phyloP scores from a whole-genome alignment of 2,113 vertebrate species.

The Platichthys stellatus region DNA sequence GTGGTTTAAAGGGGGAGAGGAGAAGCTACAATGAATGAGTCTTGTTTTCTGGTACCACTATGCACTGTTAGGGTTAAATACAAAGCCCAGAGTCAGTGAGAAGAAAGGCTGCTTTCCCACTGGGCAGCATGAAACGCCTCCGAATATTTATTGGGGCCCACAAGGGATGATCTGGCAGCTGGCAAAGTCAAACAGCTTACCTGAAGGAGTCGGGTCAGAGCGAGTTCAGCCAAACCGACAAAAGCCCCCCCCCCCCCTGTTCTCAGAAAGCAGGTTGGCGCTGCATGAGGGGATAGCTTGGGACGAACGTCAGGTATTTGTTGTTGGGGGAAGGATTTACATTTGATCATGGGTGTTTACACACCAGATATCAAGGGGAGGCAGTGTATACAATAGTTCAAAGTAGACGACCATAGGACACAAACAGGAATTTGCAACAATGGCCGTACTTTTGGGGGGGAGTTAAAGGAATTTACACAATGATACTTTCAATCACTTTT shows the following conservation, averaged over 20 bases:
- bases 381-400: no score
- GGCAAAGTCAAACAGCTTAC: conserved; percentile 66
- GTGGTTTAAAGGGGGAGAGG: conserved; percentile 18
- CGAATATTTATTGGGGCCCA: conserved; percentile 64
- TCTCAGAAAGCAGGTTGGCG: conserved; percentile 31
- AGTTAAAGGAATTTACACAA: no score
- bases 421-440: no score
- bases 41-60: conserved; percentile 28
- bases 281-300: conserved; percentile 23
- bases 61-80: conserved; percentile 50
- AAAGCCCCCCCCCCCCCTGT: background rate
- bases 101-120: conserved; percentile 55
- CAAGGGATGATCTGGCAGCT: conserved; percentile 53
- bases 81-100: conserved; percentile 54
- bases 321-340: conserved; percentile 34
- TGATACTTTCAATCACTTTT: no score
- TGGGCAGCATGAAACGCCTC: conserved; percentile 61
- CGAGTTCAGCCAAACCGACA: conserved; percentile 53
- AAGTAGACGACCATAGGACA: no score
- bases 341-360: conserved; percentile 33
- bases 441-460: no score
- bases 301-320: conserved; percentile 26
- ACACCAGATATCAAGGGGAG: background rate
- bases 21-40: conserved; percentile 2
- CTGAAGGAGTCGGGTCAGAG: conserved; percentile 55